Percentiles rank a stretch among this genome's conserved stretches.
These are phyloP conservation scores for Albula goreensis DNA, from an alignment of 2,113 vertebrate genomes.

Conservation along the genomic window DNA sequence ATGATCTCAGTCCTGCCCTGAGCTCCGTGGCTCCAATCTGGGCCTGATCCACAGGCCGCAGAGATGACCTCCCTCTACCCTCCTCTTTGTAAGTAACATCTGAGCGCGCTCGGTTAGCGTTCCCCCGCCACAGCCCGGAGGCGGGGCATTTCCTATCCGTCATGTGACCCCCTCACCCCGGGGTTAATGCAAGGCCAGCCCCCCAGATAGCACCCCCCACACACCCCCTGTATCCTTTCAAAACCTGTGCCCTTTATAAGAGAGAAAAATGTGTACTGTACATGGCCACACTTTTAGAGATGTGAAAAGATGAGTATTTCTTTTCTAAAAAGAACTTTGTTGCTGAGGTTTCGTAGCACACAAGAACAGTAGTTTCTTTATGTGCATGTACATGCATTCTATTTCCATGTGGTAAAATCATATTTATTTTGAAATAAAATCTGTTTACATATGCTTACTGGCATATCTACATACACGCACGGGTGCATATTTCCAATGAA, in stretches of 20 bases:
- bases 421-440: not conserved
- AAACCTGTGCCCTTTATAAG: not conserved
- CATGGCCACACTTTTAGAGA: not conserved
- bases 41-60: constrained; percentile 12
- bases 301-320: not conserved
- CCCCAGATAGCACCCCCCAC: constrained; percentile 36
- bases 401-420: not conserved
- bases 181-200: constrained; percentile 61
- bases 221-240: constrained; percentile 12
- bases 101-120: constrained; percentile 18
- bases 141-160: constrained; percentile 46
- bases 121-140: constrained; percentile 40
- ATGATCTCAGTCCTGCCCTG: not conserved
- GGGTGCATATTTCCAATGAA: not conserved
- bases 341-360: not conserved
- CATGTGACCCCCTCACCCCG: constrained; percentile 53
- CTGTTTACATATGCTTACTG: not conserved
- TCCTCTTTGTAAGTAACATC: constrained; percentile 24
- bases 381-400: not conserved
- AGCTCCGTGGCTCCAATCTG: not conserved
- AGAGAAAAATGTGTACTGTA: constrained; percentile 6
- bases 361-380: not conserved
- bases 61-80: constrained; percentile 40
- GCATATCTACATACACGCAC: not conserved
- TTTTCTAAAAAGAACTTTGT: not conserved